Base-by-base conservation (phyloP, 1,140 invertebrate genomes). In the Sesamia nonagrioides region DNA sequence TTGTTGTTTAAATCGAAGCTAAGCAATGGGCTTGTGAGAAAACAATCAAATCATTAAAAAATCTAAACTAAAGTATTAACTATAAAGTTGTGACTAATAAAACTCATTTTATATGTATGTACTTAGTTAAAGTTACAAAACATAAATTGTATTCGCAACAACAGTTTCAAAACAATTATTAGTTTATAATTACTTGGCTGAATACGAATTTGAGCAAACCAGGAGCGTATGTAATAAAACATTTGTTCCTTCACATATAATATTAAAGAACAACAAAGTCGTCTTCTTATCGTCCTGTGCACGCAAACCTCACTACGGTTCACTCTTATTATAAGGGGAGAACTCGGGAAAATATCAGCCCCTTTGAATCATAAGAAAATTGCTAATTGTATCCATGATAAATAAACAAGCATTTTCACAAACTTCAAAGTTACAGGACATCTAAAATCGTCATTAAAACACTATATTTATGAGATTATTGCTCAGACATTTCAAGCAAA, bases 91-190 rank as follows among this genome's bases (percentile, higher is more conserved):
- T 1, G 27, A 1, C 27, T 27, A 68, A 35, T 52, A 7, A 69
- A 69, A 69, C 66, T 69, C 21, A 69, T 63, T 63, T 63, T n/a
- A 63, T 63, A n/a, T 69, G 66, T 69, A 69, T 27, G 27, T 27
- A 27, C 3, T 27, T 27, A 27, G 21, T 69, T 18, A 17, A 69
- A 69, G 66, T 69, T 69, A n/a, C 2, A 15, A 7, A 69, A 69
- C 66, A 69, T 48, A 50, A 50, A 69, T 66, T 69, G 21, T 50
- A 33, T 50, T 66, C 42, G n/a, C n/a, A 50, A n/a, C 45, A 69
- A 69, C 66, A 8, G 66, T 69, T 69, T 18, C 66, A 15, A 69
- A 69, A 69, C 66, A 69, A 69, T 69, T n/a, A 69, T 69, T 69
- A 69, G 42, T 69, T 69, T 69, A 42, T 69, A 69, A 69, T 69